Evolutionary conservation across 2,888 invertebrate species (phyloP).

Genomic region (Hydriomena furcata): DNA sequence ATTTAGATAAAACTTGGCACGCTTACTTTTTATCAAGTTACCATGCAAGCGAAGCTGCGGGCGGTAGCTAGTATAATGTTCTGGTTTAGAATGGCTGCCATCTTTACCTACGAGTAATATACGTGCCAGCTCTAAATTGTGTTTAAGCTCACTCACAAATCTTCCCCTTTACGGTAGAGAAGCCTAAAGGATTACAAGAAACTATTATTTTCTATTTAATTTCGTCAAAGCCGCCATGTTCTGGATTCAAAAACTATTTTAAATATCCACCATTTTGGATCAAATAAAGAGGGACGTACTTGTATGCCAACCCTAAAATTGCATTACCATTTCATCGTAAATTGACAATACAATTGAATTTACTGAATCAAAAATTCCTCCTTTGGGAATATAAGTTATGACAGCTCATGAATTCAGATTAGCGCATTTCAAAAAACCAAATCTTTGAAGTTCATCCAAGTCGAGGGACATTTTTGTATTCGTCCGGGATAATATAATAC

Average conservation of each 20-base stretch:
- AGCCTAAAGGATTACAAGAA: slow-evolving; percentile 65
- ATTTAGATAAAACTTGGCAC: too few relatives aligned
- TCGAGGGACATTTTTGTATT: slow-evolving; percentile 58
- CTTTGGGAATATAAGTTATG: slow-evolving; percentile 10
- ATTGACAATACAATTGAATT: slow-evolving; percentile 14
- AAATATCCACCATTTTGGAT: slow-evolving; percentile 35
- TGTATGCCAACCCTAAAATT: neutral
- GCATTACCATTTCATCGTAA: neutral
- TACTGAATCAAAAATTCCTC: neutral
- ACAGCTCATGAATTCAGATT: slow-evolving; percentile 24
- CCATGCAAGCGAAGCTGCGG: too few relatives aligned
- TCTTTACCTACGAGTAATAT: slow-evolving; percentile 17
- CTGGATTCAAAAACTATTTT: slow-evolving; percentile 49
- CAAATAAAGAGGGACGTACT: slow-evolving; percentile 1
- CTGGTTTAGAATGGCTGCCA: neutral
- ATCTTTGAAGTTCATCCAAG: slow-evolving; percentile 58
- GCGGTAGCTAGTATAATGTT: slow-evolving; percentile 10
- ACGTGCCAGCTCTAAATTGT: slow-evolving; percentile 49
- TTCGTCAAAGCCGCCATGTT: slow-evolving; percentile 49
- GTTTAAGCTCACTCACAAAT: slow-evolving; percentile 60
- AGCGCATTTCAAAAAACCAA: slow-evolving; percentile 27
- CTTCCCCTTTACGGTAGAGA: slow-evolving; percentile 57
- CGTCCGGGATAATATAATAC: slow-evolving; percentile 57
- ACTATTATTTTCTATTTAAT: slow-evolving; percentile 61
- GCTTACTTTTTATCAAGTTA: too few relatives aligned